phyloP scores from a whole-genome alignment of 1,140 invertebrate genomes.

The Caenorhabditis briggsae region DNA sequence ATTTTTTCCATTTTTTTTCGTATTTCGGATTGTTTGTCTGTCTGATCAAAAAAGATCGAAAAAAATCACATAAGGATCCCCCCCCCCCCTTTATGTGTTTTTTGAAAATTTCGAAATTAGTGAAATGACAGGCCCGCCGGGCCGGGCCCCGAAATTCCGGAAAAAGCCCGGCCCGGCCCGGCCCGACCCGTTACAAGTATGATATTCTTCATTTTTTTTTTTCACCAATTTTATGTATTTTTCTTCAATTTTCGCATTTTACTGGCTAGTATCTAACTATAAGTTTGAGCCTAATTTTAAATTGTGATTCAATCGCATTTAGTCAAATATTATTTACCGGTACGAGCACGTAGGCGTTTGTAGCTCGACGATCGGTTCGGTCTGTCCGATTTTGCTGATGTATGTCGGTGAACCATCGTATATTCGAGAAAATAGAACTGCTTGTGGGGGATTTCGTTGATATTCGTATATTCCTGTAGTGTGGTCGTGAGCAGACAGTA shows the following conservation, averaged over 20 bases:
- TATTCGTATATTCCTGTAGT: slow-evolving; percentile 56
- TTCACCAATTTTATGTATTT: too few species aligned
- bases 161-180: too few species aligned
- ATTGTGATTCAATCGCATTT: background rate
- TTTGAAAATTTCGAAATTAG: too few species aligned
- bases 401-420: slow-evolving; percentile 19
- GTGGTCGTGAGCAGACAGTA: slow-evolving; percentile 78
- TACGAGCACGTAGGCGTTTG: slow-evolving; percentile 78
- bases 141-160: too few species aligned
- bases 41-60: too few species aligned
- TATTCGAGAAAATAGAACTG: slow-evolving; percentile 62
- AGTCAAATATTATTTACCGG: slow-evolving; percentile 73
- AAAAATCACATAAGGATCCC: too few species aligned
- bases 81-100: too few species aligned
- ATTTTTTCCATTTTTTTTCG: too few species aligned
- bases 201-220: too few species aligned
- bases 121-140: too few species aligned
- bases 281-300: background rate
- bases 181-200: too few species aligned
- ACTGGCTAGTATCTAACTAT: background rate
- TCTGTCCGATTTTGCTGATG: slow-evolving; percentile 30
- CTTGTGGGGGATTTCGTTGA: slow-evolving; percentile 25
- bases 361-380: slow-evolving; percentile 72
- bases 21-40: too few species aligned
- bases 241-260: background rate